These are phyloP conservation scores for Urocolius indicus DNA, from an alignment of 2,113 vertebrate genomes.

Conservation along the genomic window DNA sequence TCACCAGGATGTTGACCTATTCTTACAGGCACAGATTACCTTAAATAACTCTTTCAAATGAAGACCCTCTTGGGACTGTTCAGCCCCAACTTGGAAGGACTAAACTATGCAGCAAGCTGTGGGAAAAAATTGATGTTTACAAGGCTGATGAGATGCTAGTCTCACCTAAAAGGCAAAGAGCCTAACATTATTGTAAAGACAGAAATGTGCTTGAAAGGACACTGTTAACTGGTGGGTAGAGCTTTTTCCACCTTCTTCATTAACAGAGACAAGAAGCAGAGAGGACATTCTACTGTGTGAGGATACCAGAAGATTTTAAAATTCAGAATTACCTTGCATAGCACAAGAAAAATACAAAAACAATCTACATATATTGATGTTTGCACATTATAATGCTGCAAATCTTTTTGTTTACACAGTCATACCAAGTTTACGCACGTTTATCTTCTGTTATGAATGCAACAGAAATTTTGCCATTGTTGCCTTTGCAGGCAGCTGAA, in stretches of 20 bases:
- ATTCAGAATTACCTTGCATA: background rate
- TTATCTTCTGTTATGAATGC: conserved; percentile 26
- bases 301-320: background rate
- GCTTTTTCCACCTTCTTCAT: background rate
- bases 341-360: background rate
- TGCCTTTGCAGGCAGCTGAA: conserved; percentile 1
- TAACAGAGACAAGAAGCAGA: background rate
- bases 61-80: background rate
- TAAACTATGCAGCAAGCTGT: background rate
- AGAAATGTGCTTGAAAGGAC: background rate
- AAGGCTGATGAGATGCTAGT: background rate
- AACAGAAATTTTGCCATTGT: background rate
- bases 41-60: background rate
- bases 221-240: background rate
- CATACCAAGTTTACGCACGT: background rate
- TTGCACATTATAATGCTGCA: background rate
- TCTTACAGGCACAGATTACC: background rate
- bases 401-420: conserved; percentile 1
- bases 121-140: background rate
- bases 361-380: background rate
- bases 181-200: background rate
- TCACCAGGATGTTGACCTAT: background rate
- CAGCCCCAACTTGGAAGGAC: background rate
- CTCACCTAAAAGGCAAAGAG: background rate
- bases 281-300: background rate